These are phyloP conservation scores for Sisor rabdophorus DNA, from an alignment of 2,113 vertebrate species.

Conservation along the genomic window DNA sequence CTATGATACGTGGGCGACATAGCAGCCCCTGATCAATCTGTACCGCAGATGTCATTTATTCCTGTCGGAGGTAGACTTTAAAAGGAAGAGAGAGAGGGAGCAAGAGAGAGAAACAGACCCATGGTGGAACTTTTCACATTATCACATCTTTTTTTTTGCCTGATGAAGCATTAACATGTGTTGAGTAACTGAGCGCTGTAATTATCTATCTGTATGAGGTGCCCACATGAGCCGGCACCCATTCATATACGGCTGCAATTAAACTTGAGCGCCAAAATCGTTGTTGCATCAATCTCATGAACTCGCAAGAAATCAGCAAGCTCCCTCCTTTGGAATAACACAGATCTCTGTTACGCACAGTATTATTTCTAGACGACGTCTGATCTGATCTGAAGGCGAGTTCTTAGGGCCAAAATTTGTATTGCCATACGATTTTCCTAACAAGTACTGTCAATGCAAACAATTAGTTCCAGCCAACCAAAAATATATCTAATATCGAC, in stretches of 20 bases:
- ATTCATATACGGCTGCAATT: constrained; percentile 18
- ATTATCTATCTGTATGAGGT: constrained; percentile 22
- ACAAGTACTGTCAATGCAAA: too few species aligned
- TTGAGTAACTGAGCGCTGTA: constrained; percentile 26
- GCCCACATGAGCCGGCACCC: not conserved
- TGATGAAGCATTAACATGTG: not conserved
- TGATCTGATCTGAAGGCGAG: too few species aligned
- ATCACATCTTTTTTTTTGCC: constrained; percentile 22
- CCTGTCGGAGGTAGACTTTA: not conserved
- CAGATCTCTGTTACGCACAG: not conserved
- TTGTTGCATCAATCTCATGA: constrained; percentile 34
- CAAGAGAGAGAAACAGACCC: not conserved
- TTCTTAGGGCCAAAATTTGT: too few species aligned
- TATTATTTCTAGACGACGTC: constrained; percentile 29
- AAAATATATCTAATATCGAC: too few species aligned
- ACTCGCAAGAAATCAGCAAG: constrained; percentile 10
- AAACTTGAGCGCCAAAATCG: not conserved
- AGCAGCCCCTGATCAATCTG: constrained; percentile 42
- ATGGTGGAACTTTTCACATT: constrained; percentile 19
- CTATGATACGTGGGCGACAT: constrained; percentile 37
- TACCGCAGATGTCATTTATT: constrained; percentile 31
- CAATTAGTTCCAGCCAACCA: too few species aligned
- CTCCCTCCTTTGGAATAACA: constrained; percentile 7
- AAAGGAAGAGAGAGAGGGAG: too few species aligned
- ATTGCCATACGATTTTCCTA: too few species aligned